These are phyloP conservation scores for Motacilla alba DNA, from an alignment of 2,113 vertebrate species.

Conservation along the genomic window DNA sequence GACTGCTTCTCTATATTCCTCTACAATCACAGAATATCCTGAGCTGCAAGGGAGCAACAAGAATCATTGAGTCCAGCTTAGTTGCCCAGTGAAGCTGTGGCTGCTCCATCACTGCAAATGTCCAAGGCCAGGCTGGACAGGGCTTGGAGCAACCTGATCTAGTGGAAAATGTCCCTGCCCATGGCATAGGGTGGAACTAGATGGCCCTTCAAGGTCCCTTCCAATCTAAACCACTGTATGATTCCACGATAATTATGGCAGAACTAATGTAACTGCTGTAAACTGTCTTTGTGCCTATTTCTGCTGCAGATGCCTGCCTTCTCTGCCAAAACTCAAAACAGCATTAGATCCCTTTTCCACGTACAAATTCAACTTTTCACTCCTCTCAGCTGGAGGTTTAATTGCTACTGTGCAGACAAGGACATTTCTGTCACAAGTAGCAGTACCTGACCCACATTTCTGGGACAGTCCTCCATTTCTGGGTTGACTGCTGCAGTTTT, in stretches of 20 bases:
- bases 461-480: not conserved
- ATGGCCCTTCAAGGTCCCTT: not conserved
- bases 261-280: not conserved
- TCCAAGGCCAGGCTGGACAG: not conserved
- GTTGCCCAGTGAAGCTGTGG: not conserved
- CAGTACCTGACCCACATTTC: not conserved
- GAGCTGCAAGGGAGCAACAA: not conserved
- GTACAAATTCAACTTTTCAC: not conserved
- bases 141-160: not conserved
- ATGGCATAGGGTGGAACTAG: not conserved
- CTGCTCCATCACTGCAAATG: not conserved
- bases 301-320: not conserved
- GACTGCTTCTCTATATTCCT: not conserved
- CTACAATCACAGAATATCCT: not conserved
- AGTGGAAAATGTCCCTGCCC: not conserved
- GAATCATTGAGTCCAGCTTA: fast-evolving
- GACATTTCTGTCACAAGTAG: not conserved
- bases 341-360: not conserved
- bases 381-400: not conserved
- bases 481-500: not conserved
- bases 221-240: not conserved
- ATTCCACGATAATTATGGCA: not conserved
- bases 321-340: not conserved
- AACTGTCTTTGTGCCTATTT: not conserved
- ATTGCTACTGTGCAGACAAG: not conserved